Conservation (phyloP, 37 sponge, comb jelly and placozoan genomes). For the Axinella damicornis region DNA sequence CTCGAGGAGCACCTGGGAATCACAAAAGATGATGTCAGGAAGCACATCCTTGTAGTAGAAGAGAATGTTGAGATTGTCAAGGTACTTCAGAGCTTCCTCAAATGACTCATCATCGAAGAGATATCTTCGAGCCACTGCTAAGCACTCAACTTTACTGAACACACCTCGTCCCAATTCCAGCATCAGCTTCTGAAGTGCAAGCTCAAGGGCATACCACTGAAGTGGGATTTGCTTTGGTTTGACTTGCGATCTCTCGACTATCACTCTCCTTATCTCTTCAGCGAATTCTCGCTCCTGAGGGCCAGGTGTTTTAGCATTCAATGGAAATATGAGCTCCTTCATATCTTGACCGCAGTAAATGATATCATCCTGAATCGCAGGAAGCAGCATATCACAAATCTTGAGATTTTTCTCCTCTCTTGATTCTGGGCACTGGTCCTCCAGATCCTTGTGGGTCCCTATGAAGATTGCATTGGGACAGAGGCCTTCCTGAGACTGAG, state of each 20-base stretch:
- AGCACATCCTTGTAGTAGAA: neutral
- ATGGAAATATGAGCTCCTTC: neutral
- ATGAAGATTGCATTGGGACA: neutral
- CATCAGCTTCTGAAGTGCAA: neutral
- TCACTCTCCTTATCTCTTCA: neutral
- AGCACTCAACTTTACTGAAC: neutral
- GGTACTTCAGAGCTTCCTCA: neutral
- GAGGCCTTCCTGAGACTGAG: no score
- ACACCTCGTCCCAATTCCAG: neutral
- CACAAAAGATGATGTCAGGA: constrained; percentile 4
- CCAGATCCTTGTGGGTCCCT: constrained; percentile 7
- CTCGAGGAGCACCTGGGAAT: neutral
- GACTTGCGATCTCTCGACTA: neutral
- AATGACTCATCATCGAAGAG: neutral
- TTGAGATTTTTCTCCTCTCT: neutral
- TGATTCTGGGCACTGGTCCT: neutral
- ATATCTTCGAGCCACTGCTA: neutral
- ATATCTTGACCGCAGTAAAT: neutral
- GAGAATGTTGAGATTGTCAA: neutral
- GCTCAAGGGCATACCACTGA: neutral
- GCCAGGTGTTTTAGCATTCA: neutral
- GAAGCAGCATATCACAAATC: neutral
- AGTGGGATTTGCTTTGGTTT: neutral
- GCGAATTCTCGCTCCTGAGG: neutral
- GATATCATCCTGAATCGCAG: neutral